Evolutionary conservation across 2,797 vertebrate species (phyloP).

Genomic region (Parambassis ranga): DNA sequence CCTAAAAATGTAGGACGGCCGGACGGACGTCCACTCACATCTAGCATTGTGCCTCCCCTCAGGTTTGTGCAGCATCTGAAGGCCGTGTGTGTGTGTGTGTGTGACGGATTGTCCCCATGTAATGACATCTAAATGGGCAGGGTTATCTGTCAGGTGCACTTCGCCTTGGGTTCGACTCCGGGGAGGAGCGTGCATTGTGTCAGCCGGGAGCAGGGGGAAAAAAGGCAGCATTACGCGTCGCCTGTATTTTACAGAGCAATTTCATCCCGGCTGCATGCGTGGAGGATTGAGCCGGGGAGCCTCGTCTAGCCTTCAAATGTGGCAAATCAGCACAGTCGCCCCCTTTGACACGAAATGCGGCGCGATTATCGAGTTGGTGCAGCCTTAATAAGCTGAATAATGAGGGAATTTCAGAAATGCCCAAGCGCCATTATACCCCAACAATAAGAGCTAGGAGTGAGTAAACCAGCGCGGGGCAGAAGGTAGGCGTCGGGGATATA

Average conservation of each 20-base stretch:
- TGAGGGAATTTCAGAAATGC: conserved; percentile 99
- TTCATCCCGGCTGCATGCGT: conserved; percentile 62
- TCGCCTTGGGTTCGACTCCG: conserved; percentile 49
- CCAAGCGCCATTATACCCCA: conserved; percentile 93
- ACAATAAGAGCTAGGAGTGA: conserved; percentile 97
- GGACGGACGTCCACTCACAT: conserved; percentile 49
- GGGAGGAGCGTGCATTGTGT: conserved; percentile 49
- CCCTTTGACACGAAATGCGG: conserved; percentile 85
- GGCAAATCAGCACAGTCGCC: conserved; percentile 79
- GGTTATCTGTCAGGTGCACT: conserved; percentile 80
- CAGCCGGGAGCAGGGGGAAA: conserved; percentile 22
- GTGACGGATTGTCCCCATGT: too few relatives aligned
- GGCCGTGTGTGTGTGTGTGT: too few relatives aligned
- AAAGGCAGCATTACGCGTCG: conserved; percentile 54
- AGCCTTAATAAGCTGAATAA: conserved; percentile 99
- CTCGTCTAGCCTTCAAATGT: conserved; percentile 84
- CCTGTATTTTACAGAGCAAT: conserved; percentile 78
- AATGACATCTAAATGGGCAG: conserved; percentile 65
- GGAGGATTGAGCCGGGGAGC: conserved; percentile 62
- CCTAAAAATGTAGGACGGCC: conserved; percentile 62
- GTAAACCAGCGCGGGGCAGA: conserved; percentile 89
- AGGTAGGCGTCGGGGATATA: conserved; percentile 95
- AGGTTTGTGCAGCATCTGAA: conserved; percentile 39
- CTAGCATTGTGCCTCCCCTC: conserved; percentile 25
- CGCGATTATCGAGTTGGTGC: conserved; percentile 91